A percentile compares a stretch with the other conserved stretches of the same genome.
Conservation (phyloP, 2,797 vertebrate genomes). For the Tachyglossus aculeatus region DNA sequence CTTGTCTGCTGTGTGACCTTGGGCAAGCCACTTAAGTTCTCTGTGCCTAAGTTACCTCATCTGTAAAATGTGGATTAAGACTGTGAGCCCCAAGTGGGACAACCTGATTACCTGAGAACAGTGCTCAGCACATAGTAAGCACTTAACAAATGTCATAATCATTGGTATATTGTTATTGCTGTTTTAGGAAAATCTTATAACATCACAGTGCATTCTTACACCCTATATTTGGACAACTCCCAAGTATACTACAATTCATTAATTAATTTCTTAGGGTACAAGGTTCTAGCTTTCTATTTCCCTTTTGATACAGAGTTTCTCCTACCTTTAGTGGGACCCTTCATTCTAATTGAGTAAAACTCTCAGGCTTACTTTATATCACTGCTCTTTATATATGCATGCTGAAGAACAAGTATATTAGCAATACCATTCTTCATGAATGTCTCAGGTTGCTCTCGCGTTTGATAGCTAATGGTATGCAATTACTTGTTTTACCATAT, state of each 20-base stretch:
- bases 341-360: slow-evolving; percentile 2
- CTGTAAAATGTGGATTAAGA: too few species aligned
- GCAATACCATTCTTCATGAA: not conserved
- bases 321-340: not conserved
- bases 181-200: slow-evolving; percentile 13
- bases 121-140: too few species aligned
- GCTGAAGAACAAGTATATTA: not conserved
- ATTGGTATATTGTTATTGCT: too few species aligned
- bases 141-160: too few species aligned
- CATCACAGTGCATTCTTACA: slow-evolving; percentile 20
- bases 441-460: not conserved
- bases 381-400: not conserved
- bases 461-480: slow-evolving; percentile 34
- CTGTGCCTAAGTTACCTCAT: too few species aligned
- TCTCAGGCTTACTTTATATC: not conserved
- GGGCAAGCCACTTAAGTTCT: too few species aligned
- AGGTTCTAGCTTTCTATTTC: slow-evolving; percentile 27
- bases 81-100: too few species aligned
- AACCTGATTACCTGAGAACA: too few species aligned
- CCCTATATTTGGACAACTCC: slow-evolving; percentile 23
- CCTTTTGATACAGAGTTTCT: slow-evolving; percentile 4
- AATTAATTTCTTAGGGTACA: slow-evolving; percentile 39
- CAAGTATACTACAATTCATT: slow-evolving; percentile 4
- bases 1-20: too few species aligned
- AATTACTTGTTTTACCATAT: slow-evolving; percentile 33